Base-by-base conservation (phyloP, 2,113 vertebrate genomes). In the Geococcyx californianus region DNA sequence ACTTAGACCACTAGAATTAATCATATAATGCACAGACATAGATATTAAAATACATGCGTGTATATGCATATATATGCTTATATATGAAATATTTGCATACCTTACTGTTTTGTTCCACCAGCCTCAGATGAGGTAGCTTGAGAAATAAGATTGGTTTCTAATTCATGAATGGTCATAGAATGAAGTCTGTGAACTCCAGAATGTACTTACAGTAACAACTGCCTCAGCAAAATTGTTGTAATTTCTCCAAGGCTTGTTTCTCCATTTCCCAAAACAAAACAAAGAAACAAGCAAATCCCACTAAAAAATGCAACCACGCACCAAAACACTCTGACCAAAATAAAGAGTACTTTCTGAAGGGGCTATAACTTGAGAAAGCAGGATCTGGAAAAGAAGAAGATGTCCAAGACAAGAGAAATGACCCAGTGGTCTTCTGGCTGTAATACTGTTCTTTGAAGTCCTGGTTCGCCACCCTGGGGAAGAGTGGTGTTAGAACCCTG, bases 381-480 rank as follows among this genome's bases (percentile, higher is more conserved):
- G 4, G 5, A 58, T 58, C 21, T 66, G 31, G 54, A 69, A 62
- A 77, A 84, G 16, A 54, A 47, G 31, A 79, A 24, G 34, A 14
- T 60, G 31, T 26, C 79, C 25, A 66, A 67, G 13, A 18, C 9
- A 36, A 47, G 25, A 47, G 6, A 62, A 81, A 84, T 42, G 5
- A 49, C 45, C 23, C 19, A 16, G 3, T 28, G 21, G 3, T 62
- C 11, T 81, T 80, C 25, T 93, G 55, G 3, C 28, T 54, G 40
- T 45, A 13, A 10, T 36, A 19, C 6, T 54, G 5, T 52, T 94
- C 55, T 31, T 13, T 14, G 4, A 73, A 28, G 13, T 74, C 15
- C 38, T 88, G 24, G 11, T 0, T 76, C 0, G 0, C 45, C 4
- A 1, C 70, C 24, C 4, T 5, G 20, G 42, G 25, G 7, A n/a